Evolutionary conservation across 2,888 invertebrate species (phyloP).

Genomic region (Drosophila recens): DNA sequence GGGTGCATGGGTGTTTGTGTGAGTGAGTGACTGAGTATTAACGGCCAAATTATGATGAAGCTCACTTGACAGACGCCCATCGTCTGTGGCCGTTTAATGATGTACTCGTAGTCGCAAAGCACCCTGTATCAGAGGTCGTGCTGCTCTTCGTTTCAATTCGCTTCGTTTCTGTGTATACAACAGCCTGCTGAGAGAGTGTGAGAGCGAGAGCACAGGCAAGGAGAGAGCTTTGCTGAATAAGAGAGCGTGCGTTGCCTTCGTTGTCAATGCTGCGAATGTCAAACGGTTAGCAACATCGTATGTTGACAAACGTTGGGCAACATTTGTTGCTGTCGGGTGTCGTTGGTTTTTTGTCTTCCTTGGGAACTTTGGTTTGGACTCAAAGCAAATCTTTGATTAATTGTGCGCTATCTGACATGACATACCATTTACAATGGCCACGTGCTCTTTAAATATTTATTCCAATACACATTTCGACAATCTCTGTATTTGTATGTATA

Average conservation of each 20-base stretch:
- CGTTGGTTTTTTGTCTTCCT: slow-evolving; percentile 19
- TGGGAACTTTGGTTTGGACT: slow-evolving; percentile 23
- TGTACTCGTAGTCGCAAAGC: slow-evolving; percentile 17
- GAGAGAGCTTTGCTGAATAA: slow-evolving; percentile 47
- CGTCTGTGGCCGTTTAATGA: slow-evolving; percentile 56
- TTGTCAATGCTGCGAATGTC: slow-evolving; percentile 14
- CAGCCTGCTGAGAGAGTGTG: slow-evolving; percentile 21
- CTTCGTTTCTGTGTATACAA: slow-evolving; percentile 53
- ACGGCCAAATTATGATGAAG: slow-evolving; percentile 77
- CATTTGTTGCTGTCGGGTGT: background rate
- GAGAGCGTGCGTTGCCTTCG: slow-evolving; percentile 5
- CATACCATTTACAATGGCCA: slow-evolving; percentile 80
- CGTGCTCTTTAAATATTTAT: slow-evolving; percentile 79
- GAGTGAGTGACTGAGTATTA: slow-evolving; percentile 57
- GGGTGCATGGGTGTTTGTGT: slow-evolving; percentile 7
- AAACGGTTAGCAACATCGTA: slow-evolving; percentile 47
- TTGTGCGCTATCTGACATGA: slow-evolving; percentile 71
- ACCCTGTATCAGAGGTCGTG: slow-evolving; percentile 60
- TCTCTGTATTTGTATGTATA: background rate
- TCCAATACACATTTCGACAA: slow-evolving; percentile 11
- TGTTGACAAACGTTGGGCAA: slow-evolving; percentile 21
- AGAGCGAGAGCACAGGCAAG: background rate
- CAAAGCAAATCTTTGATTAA: slow-evolving; percentile 77
- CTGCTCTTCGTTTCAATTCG: slow-evolving; percentile 50
- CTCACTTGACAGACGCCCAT: slow-evolving; percentile 68